Evolutionary conservation across 2,797 vertebrate genomes (phyloP).

Genomic region (Sciurus carolinensis): DNA sequence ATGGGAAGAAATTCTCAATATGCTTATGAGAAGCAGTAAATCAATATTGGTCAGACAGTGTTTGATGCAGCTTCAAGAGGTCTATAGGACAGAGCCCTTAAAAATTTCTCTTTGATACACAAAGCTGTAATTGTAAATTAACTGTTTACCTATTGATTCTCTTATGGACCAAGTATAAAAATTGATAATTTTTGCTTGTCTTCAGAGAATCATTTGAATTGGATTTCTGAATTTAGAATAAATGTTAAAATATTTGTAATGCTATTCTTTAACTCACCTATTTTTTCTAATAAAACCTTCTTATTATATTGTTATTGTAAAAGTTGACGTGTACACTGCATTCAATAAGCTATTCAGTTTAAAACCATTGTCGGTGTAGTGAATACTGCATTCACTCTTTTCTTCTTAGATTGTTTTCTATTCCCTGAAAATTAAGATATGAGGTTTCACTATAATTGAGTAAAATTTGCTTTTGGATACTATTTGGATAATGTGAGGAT

Average conservation of each 20-base stretch:
- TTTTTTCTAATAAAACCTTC: constrained; percentile 61
- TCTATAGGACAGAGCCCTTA: not conserved
- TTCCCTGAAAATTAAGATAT: constrained; percentile 18
- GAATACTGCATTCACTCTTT: not conserved
- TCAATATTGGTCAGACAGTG: not conserved
- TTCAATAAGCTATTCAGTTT: constrained; percentile 8
- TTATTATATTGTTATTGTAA: constrained; percentile 38
- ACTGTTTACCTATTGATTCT: constrained; percentile 26
- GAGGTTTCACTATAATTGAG: constrained; percentile 41
- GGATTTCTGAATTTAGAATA: constrained; percentile 75
- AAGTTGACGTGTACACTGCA: not conserved
- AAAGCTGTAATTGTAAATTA: constrained; percentile 58
- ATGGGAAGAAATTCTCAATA: constrained; percentile 37
- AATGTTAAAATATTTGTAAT: constrained; percentile 64
- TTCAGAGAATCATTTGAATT: constrained; percentile 60
- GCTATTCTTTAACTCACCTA: constrained; percentile 63
- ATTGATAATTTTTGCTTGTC: constrained; percentile 54
- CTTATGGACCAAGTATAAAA: constrained; percentile 58
- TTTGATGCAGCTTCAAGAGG: constrained; percentile 4
- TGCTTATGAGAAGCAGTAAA: constrained; percentile 19
- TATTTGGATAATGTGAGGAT: constrained; percentile 44
- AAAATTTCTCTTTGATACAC: constrained; percentile 24
- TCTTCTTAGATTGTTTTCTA: constrained; percentile 8
- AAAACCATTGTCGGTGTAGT: not conserved
- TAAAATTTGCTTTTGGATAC: constrained; percentile 46